Conservation (phyloP, 2,888 invertebrate species). For the Nymphalis c-album region DNA sequence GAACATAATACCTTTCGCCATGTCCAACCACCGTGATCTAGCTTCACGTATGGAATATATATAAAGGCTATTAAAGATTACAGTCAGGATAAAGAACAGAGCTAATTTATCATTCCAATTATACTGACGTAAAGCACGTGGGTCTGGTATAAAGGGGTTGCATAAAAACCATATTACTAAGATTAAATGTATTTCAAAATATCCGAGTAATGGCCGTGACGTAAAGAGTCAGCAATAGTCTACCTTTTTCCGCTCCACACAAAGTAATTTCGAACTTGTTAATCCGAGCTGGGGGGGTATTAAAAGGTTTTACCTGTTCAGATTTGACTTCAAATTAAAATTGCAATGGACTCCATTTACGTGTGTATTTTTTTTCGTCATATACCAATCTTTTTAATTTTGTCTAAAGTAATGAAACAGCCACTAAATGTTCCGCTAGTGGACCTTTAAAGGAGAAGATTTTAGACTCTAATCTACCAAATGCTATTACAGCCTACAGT, state of each 20-base stretch:
- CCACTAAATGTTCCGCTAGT: too few species aligned
- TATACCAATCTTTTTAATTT: not conserved
- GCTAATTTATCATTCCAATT: constrained; percentile 3
- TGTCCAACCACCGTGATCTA: too few species aligned
- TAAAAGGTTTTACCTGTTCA: constrained; percentile 35
- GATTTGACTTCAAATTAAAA: constrained; percentile 31
- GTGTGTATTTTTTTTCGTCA: not conserved
- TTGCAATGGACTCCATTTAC: constrained; percentile 6
- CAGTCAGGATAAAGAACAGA: not conserved
- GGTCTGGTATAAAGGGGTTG: not conserved
- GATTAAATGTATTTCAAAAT: constrained; percentile 1
- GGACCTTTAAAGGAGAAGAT: too few species aligned
- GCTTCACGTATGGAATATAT: too few species aligned
- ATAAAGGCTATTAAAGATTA: not conserved
- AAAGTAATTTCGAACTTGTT: constrained; percentile 23
- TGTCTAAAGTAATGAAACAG: not conserved
- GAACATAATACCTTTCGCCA: too few species aligned
- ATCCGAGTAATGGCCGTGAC: not conserved
- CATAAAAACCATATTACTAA: not conserved
- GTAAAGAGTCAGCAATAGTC: not conserved
- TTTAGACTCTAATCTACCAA: too few species aligned
- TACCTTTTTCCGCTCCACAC: not conserved
- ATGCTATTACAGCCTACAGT: too few species aligned
- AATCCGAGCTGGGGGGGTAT: constrained; percentile 17
- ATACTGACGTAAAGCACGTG: not conserved